Evolutionary conservation across 2,797 vertebrate genomes (phyloP), one percentile per base, ranked within the genome.

Genomic region (Emydoidea blandingii): DNA sequence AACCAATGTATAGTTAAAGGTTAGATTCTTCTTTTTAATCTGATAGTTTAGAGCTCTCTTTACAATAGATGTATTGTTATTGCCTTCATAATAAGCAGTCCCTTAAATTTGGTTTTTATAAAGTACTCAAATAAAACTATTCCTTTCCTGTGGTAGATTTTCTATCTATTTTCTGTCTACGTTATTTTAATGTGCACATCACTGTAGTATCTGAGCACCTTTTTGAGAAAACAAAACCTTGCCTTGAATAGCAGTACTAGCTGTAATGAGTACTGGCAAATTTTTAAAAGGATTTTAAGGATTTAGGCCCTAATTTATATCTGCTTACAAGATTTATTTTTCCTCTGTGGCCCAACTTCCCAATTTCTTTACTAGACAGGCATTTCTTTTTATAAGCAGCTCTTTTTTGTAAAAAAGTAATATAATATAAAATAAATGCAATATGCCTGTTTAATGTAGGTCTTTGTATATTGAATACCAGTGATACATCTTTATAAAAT

Each of bases 401-500:
- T 72, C 94, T 88, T 94, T 95, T 85, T 95, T 86, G 72, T 94
- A 95, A 83, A 88, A 88, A 95, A 74, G 94, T 93, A 80, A 25
- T 94, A 54, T 68, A 79, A 93, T 94, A 54, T 68, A 79, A 93
- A 92, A 92, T 94, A 94, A 59, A 89, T 91, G 86, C 79, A 82
- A 79, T 90, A n/a, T 2, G 27, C 86, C 83, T 84, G 74, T 92
- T 93, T 94, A 89, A 82, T 95, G 96, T 95, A 95, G 74, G 50
- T 81, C 56, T 83, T 86, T 86, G 44, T 94, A 86, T 86, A 59
- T 52, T 94, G 89, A 93, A 96, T 93, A 91, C 86, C 88, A 82
- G 80, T 78, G 62, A 19, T 91, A 34, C 89, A 86, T 92, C 93
- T 96, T 93, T 79, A 86, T 96, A 94, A 96, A 97, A 95, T 96